Evolutionary conservation across 1,140 invertebrate species (phyloP).

Genomic region (Camponotus floridanus): DNA sequence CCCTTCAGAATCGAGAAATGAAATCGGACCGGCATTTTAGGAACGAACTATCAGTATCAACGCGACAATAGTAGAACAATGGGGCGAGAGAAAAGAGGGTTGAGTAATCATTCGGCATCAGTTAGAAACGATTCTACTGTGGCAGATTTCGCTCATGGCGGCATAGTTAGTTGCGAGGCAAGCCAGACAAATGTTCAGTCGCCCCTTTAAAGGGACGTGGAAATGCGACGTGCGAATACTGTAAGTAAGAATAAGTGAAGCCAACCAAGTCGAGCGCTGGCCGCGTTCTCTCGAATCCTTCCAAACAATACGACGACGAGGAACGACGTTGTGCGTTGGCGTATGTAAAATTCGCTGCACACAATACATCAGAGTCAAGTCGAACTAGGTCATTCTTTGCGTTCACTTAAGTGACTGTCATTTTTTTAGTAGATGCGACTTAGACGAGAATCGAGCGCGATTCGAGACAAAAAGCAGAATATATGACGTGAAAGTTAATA

Average conservation of each 20-base stretch:
- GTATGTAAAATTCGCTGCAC: constrained; percentile 54
- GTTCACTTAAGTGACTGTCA: constrained; percentile 29
- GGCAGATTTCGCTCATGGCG: constrained; percentile 53
- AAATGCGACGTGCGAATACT: constrained; percentile 75
- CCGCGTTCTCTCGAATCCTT: constrained; percentile 72
- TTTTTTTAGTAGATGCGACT: constrained; percentile 41
- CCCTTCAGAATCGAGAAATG: constrained; percentile 17
- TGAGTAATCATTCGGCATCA: constrained; percentile 70
- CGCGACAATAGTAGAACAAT: constrained; percentile 64
- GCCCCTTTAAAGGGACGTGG: constrained; percentile 59
- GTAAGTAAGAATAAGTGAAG: constrained; percentile 79
- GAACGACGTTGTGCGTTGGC: constrained; percentile 13
- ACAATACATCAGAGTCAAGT: constrained; percentile 3
- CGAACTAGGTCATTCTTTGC: constrained; percentile 45
- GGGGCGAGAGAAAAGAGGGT: constrained; percentile 40
- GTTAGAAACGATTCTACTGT: constrained; percentile 64
- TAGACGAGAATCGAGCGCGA: not conserved
- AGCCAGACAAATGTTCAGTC: constrained; percentile 79
- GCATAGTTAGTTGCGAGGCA: constrained; percentile 71
- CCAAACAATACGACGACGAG: constrained; percentile 63
- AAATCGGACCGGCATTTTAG: constrained; percentile 31
- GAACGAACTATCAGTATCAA: constrained; percentile 49
- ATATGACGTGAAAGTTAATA: not conserved
- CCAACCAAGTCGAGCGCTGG: constrained; percentile 74
- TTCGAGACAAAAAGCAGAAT: not conserved